Base-by-base conservation (phyloP, 2,888 invertebrate genomes). In the Heliconius cydno region DNA sequence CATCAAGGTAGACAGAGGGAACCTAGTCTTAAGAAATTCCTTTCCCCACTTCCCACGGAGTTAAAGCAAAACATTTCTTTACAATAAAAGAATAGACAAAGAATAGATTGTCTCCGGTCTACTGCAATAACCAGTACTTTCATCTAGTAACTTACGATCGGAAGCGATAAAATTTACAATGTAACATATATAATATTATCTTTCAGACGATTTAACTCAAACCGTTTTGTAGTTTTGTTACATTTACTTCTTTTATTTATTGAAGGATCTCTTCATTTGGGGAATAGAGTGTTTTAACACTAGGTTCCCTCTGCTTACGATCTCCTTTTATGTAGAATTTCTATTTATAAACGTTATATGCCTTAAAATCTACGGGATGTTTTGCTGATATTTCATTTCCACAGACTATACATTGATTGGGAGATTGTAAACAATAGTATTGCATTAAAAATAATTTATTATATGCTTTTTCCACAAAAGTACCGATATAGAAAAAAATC, bases 131-230 rank as follows among this genome's bases (percentile, higher is more conserved):
- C 65, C 65, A 28, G 63, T 75, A 75, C 65, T 65, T 75, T 75
- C 74, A 38, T 75, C 25, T 22, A 22, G 65, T 65, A 75, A 75
- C 65, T 75, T 75, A 65, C 75, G 65, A 65, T 75, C 75, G 75
- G 75, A 75, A 75, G 28, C 28, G 22, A 19, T 65, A 28, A 75
- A 75, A 75, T 75, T 66, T 75, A 75, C 75, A 38, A 73, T 73
- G 60, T 60, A 73, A 73, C 34, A 34, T 73, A 60, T 73, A 73
- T 73, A 34, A 60, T 73, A 60, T 73, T 73, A 60, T 60, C 60
- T 73, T 73, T 73, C 60, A 34, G 34, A 73, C 73, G 60, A 60
- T 73, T 73, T 73, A 73, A 60, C 60, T 34, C 13, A n/a, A n/a
- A 60, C 34, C n/a, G n/a, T 57, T 57, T 60, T 34, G n/a, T 73